These are phyloP conservation scores for Elanus axillaris DNA, from an alignment of 2,113 vertebrate genomes.

Conservation along the genomic window DNA sequence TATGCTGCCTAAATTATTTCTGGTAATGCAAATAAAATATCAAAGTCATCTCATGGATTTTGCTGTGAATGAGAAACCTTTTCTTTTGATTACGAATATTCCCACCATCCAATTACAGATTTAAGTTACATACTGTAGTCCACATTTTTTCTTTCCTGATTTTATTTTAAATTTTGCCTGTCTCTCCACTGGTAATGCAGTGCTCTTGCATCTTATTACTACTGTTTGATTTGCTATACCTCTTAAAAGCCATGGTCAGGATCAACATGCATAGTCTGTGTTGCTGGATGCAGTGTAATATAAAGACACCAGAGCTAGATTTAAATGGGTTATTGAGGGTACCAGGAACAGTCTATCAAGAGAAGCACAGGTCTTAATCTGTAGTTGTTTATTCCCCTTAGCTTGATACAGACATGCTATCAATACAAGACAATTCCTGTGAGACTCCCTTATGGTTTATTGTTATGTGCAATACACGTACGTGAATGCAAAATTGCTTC, in stretches of 20 bases:
- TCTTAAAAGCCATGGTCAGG: not conserved
- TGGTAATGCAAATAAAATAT: not conserved
- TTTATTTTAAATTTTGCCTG: not conserved
- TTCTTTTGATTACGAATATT: not conserved
- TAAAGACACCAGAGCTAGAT: not conserved
- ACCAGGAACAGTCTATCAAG: not conserved
- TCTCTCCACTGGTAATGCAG: not conserved
- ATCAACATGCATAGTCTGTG: not conserved
- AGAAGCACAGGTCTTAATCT: not conserved
- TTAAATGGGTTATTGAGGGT: not conserved
- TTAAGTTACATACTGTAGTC: not conserved
- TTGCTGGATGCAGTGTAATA: not conserved
- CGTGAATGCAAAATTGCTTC: not conserved
- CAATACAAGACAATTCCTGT: not conserved
- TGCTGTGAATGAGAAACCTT: not conserved
- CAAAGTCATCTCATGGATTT: not conserved
- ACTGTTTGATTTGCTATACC: not conserved
- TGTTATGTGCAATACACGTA: not conserved
- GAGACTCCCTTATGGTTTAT: not conserved
- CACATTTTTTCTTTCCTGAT: not conserved
- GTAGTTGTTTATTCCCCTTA: not conserved
- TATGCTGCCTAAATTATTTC: not conserved
- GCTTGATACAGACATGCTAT: not conserved
- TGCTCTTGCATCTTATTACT: not conserved
- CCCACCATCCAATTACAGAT: not conserved